Conservation (phyloP, 2,888 invertebrate species). For the Torymus tubicola region DNA sequence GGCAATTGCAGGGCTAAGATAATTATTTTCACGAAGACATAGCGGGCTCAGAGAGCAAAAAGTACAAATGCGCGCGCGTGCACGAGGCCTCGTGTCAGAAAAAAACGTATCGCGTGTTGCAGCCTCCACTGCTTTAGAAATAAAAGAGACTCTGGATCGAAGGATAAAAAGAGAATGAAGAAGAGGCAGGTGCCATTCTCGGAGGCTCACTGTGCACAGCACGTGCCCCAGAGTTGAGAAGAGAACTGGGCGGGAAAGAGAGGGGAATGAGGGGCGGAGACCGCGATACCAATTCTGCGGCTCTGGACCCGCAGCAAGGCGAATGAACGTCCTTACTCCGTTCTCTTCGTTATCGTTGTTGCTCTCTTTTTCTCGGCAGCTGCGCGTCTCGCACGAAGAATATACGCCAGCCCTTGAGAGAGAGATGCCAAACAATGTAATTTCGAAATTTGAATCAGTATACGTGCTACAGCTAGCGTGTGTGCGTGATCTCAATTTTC, state of each 20-base stretch:
- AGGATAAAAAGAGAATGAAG: slow-evolving; percentile 32
- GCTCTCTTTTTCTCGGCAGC: slow-evolving; percentile 49
- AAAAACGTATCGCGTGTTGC: slow-evolving; percentile 52
- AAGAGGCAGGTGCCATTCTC: slow-evolving; percentile 61
- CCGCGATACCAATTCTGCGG: slow-evolving; percentile 48
- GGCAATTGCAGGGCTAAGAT: slow-evolving; percentile 38
- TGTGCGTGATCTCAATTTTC: slow-evolving; percentile 41
- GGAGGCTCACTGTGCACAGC: slow-evolving; percentile 50
- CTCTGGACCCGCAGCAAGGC: slow-evolving; percentile 44
- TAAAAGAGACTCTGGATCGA: slow-evolving; percentile 21
- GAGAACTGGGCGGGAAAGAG: not conserved
- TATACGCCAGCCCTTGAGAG: slow-evolving; percentile 23
- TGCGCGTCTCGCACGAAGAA: slow-evolving; percentile 29
- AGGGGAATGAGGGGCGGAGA: slow-evolving; percentile 26
- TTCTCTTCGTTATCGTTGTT: slow-evolving; percentile 28
- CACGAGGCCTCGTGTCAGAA: slow-evolving; percentile 44
- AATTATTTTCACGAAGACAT: slow-evolving; percentile 33
- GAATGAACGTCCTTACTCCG: slow-evolving; percentile 55
- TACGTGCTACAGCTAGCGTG: not conserved
- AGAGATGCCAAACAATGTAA: slow-evolving; percentile 40
- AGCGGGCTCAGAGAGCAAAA: not conserved
- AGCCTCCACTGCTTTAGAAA: slow-evolving; percentile 26
- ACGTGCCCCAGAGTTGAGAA: slow-evolving; percentile 30
- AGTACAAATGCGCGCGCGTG: not conserved
- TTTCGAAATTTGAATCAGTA: slow-evolving; percentile 52